Evolutionary conservation across 2,113 vertebrate genomes (phyloP).

Genomic region (Eulemur rufifrons): DNA sequence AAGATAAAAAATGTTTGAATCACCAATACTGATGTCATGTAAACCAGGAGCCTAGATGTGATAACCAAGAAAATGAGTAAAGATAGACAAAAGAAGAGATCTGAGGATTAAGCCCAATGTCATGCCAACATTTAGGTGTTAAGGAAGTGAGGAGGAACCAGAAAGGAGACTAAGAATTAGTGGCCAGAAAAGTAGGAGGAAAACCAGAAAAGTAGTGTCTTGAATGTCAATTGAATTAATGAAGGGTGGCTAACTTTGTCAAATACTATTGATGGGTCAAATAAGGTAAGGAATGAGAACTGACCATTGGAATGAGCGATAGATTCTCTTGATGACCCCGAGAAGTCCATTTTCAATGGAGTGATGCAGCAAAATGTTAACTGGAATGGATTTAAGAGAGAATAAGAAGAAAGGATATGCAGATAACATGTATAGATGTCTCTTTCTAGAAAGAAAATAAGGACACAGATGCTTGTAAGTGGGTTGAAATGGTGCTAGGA

Average conservation of each 20-base stretch:
- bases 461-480: neutral
- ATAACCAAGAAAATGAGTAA: neutral
- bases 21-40: neutral
- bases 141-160: neutral
- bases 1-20: neutral
- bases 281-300: neutral
- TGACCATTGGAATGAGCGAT: neutral
- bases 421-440: neutral
- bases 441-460: neutral
- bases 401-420: neutral
- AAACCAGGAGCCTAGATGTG: neutral
- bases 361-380: neutral
- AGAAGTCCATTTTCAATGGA: neutral
- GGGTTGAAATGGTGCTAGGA: neutral
- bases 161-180: neutral
- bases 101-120: neutral
- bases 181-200: neutral
- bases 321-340: neutral
- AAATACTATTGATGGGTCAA: neutral
- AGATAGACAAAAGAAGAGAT: neutral
- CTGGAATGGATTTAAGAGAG: neutral
- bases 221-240: neutral
- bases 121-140: neutral
- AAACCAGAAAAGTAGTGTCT: neutral
- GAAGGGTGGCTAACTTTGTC: neutral